Percentiles rank a stretch among this genome's conserved stretches.
Conservation (phyloP, 2,888 invertebrate species). For the Xylota sylvarum region DNA sequence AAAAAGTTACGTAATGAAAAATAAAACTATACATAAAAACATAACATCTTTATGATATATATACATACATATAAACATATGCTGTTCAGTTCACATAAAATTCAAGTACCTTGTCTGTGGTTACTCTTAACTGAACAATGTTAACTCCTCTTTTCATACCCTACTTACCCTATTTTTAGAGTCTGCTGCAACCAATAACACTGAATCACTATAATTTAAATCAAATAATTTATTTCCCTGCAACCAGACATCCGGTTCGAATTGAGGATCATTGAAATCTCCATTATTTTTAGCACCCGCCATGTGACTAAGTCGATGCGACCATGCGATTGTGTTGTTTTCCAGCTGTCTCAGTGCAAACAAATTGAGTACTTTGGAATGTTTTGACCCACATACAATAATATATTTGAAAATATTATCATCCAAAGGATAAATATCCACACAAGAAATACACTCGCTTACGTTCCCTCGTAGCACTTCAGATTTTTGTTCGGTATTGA, state of each 20-base stretch:
- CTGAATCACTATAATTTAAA: constrained; percentile 78
- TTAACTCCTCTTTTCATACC: too few species aligned
- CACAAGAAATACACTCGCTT: constrained; percentile 81
- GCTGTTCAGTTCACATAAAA: too few species aligned
- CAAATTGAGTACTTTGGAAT: constrained; percentile 80
- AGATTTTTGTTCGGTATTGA: constrained; percentile 79
- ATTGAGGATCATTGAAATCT: constrained; percentile 77
- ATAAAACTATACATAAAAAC: too few species aligned
- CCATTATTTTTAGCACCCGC: constrained; percentile 75
- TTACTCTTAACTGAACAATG: too few species aligned
- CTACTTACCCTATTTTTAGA: constrained; percentile 81
- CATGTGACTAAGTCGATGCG: constrained; percentile 77
- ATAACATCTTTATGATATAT: too few species aligned
- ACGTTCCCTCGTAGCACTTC: constrained; percentile 82
- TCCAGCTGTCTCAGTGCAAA: constrained; percentile 80
- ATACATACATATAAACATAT: too few species aligned
- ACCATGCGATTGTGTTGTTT: constrained; percentile 80
- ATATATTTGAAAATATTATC: constrained; percentile 82
- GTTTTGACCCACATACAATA: constrained; percentile 81
- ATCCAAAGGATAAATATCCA: constrained; percentile 82
- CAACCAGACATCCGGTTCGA: constrained; percentile 82
- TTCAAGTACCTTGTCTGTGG: too few species aligned
- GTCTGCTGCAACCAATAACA: constrained; percentile 81
- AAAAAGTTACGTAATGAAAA: too few species aligned
- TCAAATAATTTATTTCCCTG: constrained; percentile 80